A percentile compares a stretch with the other conserved stretches of the same genome.
phyloP scores from a whole-genome alignment of 2,888 invertebrate genomes.

The Rotaria socialis region DNA sequence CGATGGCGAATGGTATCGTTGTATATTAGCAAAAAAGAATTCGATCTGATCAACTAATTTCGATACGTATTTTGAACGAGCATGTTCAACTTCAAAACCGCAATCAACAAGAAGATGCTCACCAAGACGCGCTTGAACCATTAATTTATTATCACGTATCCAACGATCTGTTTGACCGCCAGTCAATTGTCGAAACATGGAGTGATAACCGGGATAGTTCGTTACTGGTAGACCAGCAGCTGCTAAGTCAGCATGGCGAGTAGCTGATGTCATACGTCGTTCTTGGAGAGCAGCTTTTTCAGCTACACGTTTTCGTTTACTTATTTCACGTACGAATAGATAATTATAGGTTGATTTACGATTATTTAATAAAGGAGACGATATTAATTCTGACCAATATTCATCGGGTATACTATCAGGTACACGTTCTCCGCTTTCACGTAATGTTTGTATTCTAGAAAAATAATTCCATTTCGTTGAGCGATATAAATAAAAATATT shows the following conservation, averaged over 20 bases:
- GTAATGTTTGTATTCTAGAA: constrained; percentile 8
- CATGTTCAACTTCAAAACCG: constrained; percentile 29
- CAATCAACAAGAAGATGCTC: constrained; percentile 5
- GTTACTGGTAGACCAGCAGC: neutral
- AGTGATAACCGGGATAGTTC: neutral
- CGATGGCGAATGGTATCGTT: neutral
- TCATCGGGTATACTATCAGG: neutral
- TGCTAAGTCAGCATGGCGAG: neutral
- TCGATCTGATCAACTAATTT: constrained; percentile 28
- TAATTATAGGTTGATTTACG: constrained; percentile 10
- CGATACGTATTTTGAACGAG: neutral
- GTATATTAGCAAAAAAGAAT: constrained; percentile 22
- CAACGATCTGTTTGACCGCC: neutral
- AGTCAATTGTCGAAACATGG: neutral
- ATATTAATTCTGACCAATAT: constrained; percentile 12
- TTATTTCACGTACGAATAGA: neutral
- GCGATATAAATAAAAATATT: neutral
- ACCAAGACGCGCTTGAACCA: neutral
- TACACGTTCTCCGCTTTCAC: constrained; percentile 33
- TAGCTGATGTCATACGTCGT: neutral
- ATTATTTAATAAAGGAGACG: neutral
- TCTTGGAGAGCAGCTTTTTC: neutral
- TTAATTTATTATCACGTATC: neutral
- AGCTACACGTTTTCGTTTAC: neutral
- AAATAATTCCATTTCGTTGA: neutral